Percentiles rank a stretch among this genome's conserved stretches.
Conservation (phyloP, 2,888 invertebrate species). For the Drosophila robusta region DNA sequence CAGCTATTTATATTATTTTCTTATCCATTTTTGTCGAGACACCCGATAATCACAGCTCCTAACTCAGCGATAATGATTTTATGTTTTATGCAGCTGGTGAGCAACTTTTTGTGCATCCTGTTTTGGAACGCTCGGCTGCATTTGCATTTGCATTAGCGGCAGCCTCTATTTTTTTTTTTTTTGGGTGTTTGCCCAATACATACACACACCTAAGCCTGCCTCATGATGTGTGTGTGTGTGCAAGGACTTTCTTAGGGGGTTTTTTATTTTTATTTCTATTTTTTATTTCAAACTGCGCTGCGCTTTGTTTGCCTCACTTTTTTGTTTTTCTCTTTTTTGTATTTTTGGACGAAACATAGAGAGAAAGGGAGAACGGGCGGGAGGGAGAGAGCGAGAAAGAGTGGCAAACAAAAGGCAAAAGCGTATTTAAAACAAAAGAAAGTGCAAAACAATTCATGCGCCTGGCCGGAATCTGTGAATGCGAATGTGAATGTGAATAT, state of each 20-base stretch:
- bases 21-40: not conserved
- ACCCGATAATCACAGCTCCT: not conserved
- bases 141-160: slow-evolving; percentile 17
- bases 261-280: slow-evolving; percentile 19
- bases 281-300: slow-evolving; percentile 39
- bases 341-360: slow-evolving; percentile 45
- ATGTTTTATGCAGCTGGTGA: slow-evolving; percentile 21
- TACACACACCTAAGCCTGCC: slow-evolving; percentile 11
- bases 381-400: slow-evolving; percentile 7
- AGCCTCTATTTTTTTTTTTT: slow-evolving; percentile 11
- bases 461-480: slow-evolving; percentile 55
- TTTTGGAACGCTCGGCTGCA: slow-evolving; percentile 20
- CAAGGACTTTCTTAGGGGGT: slow-evolving; percentile 17
- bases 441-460: slow-evolving; percentile 77
- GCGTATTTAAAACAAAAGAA: slow-evolving; percentile 80
- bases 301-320: slow-evolving; percentile 47
- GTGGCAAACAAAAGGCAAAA: slow-evolving; percentile 60
- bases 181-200: slow-evolving; percentile 30
- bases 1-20: not conserved
- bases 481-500: slow-evolving; percentile 33
- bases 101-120: slow-evolving; percentile 28
- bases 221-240: not conserved
- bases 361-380: slow-evolving; percentile 8
- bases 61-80: not conserved
- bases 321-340: slow-evolving; percentile 30